Conservation (phyloP, 1,140 invertebrate genomes). For the Pseudachorutes palmiensis region DNA sequence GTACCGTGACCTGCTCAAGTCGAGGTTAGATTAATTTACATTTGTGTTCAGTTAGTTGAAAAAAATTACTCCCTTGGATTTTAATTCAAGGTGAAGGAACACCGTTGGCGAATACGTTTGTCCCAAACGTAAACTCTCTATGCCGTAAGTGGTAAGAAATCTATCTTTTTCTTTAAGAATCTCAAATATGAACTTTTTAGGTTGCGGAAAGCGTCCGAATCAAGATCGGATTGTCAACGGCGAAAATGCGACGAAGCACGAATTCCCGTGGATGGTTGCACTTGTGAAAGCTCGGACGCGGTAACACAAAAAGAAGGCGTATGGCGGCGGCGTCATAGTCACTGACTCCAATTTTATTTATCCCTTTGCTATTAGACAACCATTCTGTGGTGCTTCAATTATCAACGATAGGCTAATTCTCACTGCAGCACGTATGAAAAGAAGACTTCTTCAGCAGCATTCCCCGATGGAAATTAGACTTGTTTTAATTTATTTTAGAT, state of each 20-base stretch:
- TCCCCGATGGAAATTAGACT: too few relatives aligned
- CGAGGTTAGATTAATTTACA: too few relatives aligned
- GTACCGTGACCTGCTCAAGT: conserved; percentile 19
- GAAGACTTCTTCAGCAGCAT: too few relatives aligned
- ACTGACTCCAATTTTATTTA: background rate
- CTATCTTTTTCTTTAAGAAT: too few relatives aligned
- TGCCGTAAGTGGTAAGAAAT: conserved; percentile 30
- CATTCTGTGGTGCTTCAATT: conserved; percentile 32
- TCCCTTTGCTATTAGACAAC: conserved; percentile 17
- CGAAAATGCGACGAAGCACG: conserved; percentile 18
- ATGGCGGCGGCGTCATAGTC: too few relatives aligned
- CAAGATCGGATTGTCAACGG: conserved; percentile 30
- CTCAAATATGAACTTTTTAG: conserved; percentile 16
- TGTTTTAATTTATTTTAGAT: too few relatives aligned
- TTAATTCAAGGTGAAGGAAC: conserved; percentile 18
- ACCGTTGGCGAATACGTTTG: conserved; percentile 1
- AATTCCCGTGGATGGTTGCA: conserved; percentile 30
- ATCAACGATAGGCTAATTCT: conserved; percentile 31
- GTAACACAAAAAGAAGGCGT: too few relatives aligned
- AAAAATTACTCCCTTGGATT: too few relatives aligned
- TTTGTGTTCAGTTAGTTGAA: too few relatives aligned
- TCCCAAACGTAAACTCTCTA: conserved; percentile 13
- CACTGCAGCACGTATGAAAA: conserved; percentile 28
- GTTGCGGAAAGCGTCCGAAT: conserved; percentile 23
- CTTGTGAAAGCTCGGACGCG: background rate